Evolutionary conservation across 2,797 vertebrate genomes (phyloP), one percentile per base, ranked within the genome.

Genomic region (Carcharodon carcharias): DNA sequence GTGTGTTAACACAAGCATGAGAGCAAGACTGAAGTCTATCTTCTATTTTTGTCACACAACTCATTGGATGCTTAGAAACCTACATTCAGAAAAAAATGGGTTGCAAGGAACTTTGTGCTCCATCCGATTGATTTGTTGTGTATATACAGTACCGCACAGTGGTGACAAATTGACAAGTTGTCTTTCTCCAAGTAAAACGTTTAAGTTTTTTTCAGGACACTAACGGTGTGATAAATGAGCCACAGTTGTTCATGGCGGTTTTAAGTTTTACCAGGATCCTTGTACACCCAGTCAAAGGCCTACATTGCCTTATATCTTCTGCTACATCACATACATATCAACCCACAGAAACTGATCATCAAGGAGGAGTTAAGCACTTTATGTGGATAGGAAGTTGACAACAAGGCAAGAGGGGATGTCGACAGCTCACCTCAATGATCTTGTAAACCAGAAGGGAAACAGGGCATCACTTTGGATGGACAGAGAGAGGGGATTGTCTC

Each of bases 311-410:
- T 71, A 1, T 54, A 50, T 54, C 63, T 31, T 95, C 94, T 45
- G 69, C 50, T 77, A 18, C 94, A 73, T 95, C 31, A 73, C 50
- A 77, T 95, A 40, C 69, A 58, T 54, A n/a, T 77, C 94, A 73
- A 95, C 50, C 94, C 45, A 58, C 45, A 18, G n/a, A 65, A 95
- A 95, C 67, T 56, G 50, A 56, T 77, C 89, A 35, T 92, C 26
- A 73, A 56, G 71, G 94, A 95, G 94, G 69, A 95, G 65, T 71
- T n/a, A 67, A 95, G 94, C 94, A 95, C 94, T 95, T 95, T 95
- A 95, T 77, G 94, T 95, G 94, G 69, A 56, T 73, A 56, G 50
- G 67, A 95, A 58, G 69, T 95, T 58, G 5, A n/a, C 23, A 8
- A 26, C 31, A n/a, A 67, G 93, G 11, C 63, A 69, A 4, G n/a